Percentiles rank a stretch among this genome's conserved stretches.
Evolutionary conservation across 2,113 vertebrate genomes (phyloP).

Genomic region (Odontophorus gujanensis): DNA sequence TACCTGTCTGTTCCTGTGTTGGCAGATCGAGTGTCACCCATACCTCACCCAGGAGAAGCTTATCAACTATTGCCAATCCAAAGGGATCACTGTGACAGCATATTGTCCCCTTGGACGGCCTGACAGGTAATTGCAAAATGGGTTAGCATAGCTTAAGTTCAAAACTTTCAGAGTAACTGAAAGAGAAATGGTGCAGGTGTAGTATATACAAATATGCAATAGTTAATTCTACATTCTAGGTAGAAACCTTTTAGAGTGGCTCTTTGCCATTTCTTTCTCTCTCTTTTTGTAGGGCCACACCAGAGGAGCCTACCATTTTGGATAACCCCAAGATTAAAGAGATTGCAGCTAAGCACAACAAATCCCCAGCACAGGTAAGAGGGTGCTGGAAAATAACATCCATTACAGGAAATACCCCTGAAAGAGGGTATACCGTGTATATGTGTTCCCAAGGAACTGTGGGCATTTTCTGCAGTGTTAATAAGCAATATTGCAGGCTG

Average conservation of each 20-base stretch:
- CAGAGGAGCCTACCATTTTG: constrained; percentile 82
- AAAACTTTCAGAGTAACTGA: background rate
- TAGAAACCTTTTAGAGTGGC: background rate
- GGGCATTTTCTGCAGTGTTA: background rate
- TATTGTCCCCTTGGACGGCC: constrained; percentile 96
- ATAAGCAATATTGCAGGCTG: background rate
- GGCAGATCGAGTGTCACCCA: constrained; percentile 91
- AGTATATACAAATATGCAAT: background rate
- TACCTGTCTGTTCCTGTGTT: background rate
- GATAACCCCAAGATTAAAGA: constrained; percentile 85
- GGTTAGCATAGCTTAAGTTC: background rate
- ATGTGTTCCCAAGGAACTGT: background rate
- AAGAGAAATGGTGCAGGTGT: background rate
- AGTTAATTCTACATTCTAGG: background rate
- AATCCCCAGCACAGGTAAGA: constrained; percentile 87
- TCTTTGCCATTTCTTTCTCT: background rate
- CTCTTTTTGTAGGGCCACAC: constrained; percentile 74
- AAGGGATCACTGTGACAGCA: constrained; percentile 90
- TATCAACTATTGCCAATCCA: constrained; percentile 88
- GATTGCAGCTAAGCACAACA: constrained; percentile 86
- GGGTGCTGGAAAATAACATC: background rate
- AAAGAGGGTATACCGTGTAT: background rate
- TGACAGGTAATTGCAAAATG: constrained; percentile 81
- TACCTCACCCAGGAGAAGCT: constrained; percentile 93
- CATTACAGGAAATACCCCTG: background rate